Base-by-base conservation (phyloP, 2,797 vertebrate species). In the Ara ararauna region DNA sequence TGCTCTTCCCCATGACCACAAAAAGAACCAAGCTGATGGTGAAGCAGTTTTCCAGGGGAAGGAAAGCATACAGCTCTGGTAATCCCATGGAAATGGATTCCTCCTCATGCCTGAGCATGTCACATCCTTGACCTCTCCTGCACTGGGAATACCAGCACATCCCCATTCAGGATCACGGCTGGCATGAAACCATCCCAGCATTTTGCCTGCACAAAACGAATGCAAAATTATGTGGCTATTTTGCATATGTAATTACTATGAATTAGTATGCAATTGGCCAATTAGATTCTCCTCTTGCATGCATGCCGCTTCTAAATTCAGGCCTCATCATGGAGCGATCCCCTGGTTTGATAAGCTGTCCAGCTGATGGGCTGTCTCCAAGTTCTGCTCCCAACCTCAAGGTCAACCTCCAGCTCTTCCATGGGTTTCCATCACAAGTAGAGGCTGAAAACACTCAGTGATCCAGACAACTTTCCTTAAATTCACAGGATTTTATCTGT, bases 261-360 rank as follows among this genome's bases (percentile, higher is more conserved):
- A 85, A 93, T 90, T 90, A 90, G 79, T 85, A 90, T 85, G 87
- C 90, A 93, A 85, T 50, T 85, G 90, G 87, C 61, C 90, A 94
- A 93, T 84, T 87, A 93, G 65, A 94, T 75, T 80, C 70, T 66
- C 66, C 81, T 81, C 81, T 77, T 77, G 79, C 84, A 81, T 62
- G 74, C 27, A 53, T 32, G 40, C 40, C 2, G 2, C 47, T 77
- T 50, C 65, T 68, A 60, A 93, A 93, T 81, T 77, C 84, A 73
- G 38, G 56, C 50, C 54, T 73, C 84, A 48, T 70, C 75, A 73
- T 3, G 36, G 61, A 60, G 80, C 0, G 2, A 85, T 87, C 54
- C 58, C 70, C 27, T 24, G 24, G 75, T 44, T 72, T 80, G 79
- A 72, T 81, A 90, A 85, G 45, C 2, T 1, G 36, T 42, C 44